These are phyloP conservation scores for Seriola quinqueradiata DNA, from an alignment of 2,113 vertebrate genomes.

Conservation along the genomic window DNA sequence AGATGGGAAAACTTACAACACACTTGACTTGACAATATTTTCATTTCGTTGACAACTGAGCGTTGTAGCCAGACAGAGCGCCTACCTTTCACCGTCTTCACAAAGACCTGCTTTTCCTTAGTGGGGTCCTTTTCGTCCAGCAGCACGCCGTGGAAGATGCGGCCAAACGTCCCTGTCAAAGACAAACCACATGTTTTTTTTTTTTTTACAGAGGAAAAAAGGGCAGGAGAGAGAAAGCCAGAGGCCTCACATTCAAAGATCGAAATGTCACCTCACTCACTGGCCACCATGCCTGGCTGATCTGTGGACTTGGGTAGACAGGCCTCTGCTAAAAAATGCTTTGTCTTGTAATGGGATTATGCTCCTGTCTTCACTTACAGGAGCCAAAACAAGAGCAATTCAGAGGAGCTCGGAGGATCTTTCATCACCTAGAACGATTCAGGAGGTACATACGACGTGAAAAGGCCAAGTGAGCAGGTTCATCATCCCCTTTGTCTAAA, in stretches of 20 bases:
- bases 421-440: slow-evolving; percentile 35
- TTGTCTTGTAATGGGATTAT: slow-evolving; percentile 34
- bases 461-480: slow-evolving; percentile 42
- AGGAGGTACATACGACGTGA: background rate
- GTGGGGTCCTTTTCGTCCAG: slow-evolving; percentile 97
- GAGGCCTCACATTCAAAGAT: slow-evolving; percentile 26
- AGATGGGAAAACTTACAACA: background rate
- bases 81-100: slow-evolving; percentile 98
- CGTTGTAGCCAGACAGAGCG: background rate
- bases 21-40: slow-evolving; percentile 10
- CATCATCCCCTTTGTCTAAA: slow-evolving; percentile 69
- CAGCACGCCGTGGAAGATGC: slow-evolving; percentile 96
- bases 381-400: slow-evolving; percentile 51
- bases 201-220: slow-evolving; percentile 44
- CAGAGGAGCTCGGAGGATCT: slow-evolving; percentile 44
- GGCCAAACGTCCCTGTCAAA: slow-evolving; percentile 94
- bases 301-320: slow-evolving; percentile 52
- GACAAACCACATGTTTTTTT: slow-evolving; percentile 54
- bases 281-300: slow-evolving; percentile 34
- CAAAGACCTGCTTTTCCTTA: slow-evolving; percentile 96
- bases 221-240: slow-evolving; percentile 31
- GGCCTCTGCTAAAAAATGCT: slow-evolving; percentile 27
- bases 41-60: background rate
- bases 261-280: slow-evolving; percentile 56
- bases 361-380: background rate